Evolutionary conservation across 1,140 invertebrate genomes (phyloP), one percentile per base, ranked within the genome.

Genomic region (Octopus sinensis): DNA sequence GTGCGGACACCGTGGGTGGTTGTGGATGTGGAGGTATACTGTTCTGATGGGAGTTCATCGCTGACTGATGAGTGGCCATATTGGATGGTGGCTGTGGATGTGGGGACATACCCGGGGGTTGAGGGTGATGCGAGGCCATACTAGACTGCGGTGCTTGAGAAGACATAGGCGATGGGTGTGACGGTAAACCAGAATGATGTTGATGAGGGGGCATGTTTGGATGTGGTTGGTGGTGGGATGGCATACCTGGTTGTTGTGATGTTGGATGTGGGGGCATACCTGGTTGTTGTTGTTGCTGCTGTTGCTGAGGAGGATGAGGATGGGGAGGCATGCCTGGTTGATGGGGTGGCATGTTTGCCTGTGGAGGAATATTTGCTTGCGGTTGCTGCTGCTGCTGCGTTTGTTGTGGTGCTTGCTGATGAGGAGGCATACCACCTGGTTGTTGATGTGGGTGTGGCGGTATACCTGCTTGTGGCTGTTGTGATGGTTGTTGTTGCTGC

Each of bases 391-490:
- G 56, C 17, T 73, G 30, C 30, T 43, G 30, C 30, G 30, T 1
- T 43, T 43, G 30, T 43, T 43, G 30, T 43, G 30, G 30, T 43
- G 30, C 30, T 43, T 43, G 30, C 30, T 43, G 30, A 43, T 73
- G 68, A 5, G 68, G 68, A 10, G 68, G 17, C 7, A 73, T 73
- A 73, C 68, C 68, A n/a, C 30, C 17, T 6, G 13, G 13, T 23
- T 7, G 68, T 23, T 73, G 68, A 10, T 13, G 13, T 73, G 17
- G 68, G 5, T 13, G 30, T 73, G 17, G 17, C 4, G 68, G 68
- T 17, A 83, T 76, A 86, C 82, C 82, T 85, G 87, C 84, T 86
- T 87, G 76, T 83, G 79, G 73, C 82, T 78, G 83, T 80, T 79
- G 82, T 82, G 81, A 81, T 82, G 83, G 82, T 56, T 81, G 76